A percentile compares a stretch with the other conserved stretches of the same genome.
These are phyloP conservation scores for Schizothorax lantsangensis DNA, from an alignment of 2,797 vertebrate species.

Conservation along the genomic window DNA sequence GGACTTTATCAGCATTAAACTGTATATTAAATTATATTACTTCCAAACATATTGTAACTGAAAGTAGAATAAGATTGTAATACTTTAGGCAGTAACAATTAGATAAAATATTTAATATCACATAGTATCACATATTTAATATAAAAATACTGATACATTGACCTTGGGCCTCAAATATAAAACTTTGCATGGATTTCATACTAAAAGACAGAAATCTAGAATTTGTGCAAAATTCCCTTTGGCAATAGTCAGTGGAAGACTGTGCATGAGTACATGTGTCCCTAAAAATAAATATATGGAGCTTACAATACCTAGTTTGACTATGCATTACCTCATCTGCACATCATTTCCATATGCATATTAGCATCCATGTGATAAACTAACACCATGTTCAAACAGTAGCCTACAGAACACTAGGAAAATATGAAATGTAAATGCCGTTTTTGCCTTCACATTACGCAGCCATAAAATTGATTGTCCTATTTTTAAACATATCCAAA, in stretches of 20 bases:
- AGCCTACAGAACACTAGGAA: not conserved
- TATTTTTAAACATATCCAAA: not conserved
- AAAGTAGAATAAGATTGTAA: not conserved
- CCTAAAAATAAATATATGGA: not conserved
- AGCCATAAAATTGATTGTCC: not conserved
- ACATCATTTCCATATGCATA: conserved; percentile 1
- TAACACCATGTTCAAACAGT: not conserved
- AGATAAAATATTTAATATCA: not conserved
- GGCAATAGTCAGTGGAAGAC: not conserved
- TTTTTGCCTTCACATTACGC: not conserved
- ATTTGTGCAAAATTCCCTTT: not conserved
- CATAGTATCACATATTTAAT: not conserved
- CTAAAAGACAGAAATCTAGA: not conserved
- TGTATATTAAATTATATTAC: not conserved
- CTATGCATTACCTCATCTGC: not conserved
- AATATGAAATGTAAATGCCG: not conserved
- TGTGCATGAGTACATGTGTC: not conserved
- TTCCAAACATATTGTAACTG: not conserved
- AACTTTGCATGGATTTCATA: not conserved
- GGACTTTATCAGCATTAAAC: not conserved
- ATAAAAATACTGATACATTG: not conserved
- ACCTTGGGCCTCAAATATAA: not conserved
- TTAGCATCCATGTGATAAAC: not conserved
- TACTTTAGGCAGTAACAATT: not conserved
- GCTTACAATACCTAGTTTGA: not conserved